Evolutionary conservation across 2,888 invertebrate genomes (phyloP).

Genomic region (Mesopsocus fuscifrons): DNA sequence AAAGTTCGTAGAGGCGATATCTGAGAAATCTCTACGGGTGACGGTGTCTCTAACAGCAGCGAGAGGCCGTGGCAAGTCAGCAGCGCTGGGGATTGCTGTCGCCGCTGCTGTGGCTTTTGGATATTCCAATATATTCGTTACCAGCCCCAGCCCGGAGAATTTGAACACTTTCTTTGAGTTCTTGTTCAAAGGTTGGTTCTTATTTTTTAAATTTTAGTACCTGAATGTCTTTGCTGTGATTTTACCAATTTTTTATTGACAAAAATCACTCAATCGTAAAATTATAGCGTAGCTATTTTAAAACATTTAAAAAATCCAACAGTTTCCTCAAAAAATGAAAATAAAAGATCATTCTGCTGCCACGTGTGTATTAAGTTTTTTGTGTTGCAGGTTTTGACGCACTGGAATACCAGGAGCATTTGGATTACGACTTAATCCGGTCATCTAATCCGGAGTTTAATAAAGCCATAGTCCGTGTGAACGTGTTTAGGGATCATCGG

Average conservation of each 20-base stretch:
- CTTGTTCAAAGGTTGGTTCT: constrained; percentile 55
- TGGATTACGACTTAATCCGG: constrained; percentile 84
- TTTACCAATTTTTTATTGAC: too few species aligned
- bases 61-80: constrained; percentile 95
- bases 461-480: constrained; percentile 86
- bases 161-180: constrained; percentile 95
- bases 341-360: too few species aligned
- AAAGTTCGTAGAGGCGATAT: constrained; percentile 85
- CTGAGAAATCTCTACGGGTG: constrained; percentile 72
- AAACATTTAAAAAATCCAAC: too few species aligned
- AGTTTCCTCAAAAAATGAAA: too few species aligned
- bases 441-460: constrained; percentile 93
- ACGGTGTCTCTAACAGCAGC: constrained; percentile 93
- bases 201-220: constrained; percentile 7
- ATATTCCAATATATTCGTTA: constrained; percentile 89
- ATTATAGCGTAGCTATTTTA: too few species aligned
- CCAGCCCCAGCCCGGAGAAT: constrained; percentile 96
- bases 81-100: constrained; percentile 83
- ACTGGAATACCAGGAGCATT: constrained; percentile 84
- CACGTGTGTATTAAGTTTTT: too few species aligned
- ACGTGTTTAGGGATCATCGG: constrained; percentile 72
- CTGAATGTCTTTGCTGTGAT: too few species aligned
- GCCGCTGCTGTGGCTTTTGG: constrained; percentile 68
- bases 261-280: too few species aligned
- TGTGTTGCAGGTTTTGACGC: constrained; percentile 52